Conservation (phyloP, 2,113 vertebrate genomes). For the Ceratotherium simum region DNA sequence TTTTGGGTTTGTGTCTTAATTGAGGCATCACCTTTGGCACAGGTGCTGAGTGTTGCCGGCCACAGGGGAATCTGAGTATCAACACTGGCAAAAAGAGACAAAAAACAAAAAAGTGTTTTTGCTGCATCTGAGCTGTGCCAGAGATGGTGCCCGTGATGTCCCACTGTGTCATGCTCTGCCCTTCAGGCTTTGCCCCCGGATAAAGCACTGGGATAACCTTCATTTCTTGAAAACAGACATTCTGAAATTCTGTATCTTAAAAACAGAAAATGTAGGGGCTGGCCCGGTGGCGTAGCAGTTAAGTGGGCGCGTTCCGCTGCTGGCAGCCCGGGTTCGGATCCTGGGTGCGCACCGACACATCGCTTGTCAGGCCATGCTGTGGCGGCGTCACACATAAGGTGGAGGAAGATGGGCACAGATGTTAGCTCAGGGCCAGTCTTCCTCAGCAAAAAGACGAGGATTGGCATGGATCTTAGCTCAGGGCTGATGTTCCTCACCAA, state of each 20-base stretch:
- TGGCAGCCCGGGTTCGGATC: no score
- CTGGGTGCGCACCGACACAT: no score
- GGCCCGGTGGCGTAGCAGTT: no score
- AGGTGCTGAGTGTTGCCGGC: neutral
- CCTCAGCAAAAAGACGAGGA: no score
- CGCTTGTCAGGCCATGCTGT: no score
- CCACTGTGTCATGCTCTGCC: accelerated
- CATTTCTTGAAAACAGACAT: neutral
- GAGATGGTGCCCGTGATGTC: no score
- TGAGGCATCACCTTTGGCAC: neutral
- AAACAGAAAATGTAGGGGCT: neutral
- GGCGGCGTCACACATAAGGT: no score
- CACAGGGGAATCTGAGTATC: neutral
- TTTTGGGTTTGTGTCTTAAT: neutral
- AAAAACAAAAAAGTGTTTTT: neutral
- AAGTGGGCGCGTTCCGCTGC: no score
- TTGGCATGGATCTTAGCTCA: no score
- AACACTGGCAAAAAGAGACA: neutral
- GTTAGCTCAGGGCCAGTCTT: no score
- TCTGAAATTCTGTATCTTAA: neutral
- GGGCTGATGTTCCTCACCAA: no score
- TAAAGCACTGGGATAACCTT: neutral
- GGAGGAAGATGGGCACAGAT: no score
- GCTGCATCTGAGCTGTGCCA: neutral
- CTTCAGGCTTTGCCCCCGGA: neutral